Conservation (phyloP, 2,888 invertebrate species). For the Hypercompe scribonia region DNA sequence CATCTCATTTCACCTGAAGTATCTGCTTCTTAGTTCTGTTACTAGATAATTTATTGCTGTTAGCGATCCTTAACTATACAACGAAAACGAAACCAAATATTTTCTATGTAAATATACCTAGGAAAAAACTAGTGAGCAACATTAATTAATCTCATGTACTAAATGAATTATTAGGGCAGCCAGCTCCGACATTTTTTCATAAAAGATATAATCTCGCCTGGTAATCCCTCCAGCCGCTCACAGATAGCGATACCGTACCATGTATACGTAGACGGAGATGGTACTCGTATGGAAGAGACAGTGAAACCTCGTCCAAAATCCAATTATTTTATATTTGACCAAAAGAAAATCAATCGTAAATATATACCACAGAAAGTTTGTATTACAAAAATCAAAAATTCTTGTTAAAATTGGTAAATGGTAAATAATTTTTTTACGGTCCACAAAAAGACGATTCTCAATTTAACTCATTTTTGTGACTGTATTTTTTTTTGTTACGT, state of each 20-base stretch:
- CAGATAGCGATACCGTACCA: slow-evolving; percentile 63
- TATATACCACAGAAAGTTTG: neutral
- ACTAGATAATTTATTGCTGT: neutral
- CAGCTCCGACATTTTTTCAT: slow-evolving; percentile 68
- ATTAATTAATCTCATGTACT: slow-evolving; percentile 67
- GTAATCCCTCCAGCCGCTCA: slow-evolving; percentile 63
- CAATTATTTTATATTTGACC: neutral
- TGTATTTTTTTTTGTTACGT: neutral
- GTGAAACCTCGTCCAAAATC: neutral
- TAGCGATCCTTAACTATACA: neutral
- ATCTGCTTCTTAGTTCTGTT: neutral
- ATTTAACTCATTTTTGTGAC: neutral
- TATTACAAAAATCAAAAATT: neutral
- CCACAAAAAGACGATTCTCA: neutral
- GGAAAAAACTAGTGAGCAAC: slow-evolving; percentile 49
- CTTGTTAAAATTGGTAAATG: neutral
- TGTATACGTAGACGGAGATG: slow-evolving; percentile 51
- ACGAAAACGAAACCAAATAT: slow-evolving; percentile 4
- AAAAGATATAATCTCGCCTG: slow-evolving; percentile 70
- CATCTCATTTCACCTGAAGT: neutral
- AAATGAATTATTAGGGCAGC: slow-evolving; percentile 61
- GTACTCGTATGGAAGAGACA: slow-evolving; percentile 47
- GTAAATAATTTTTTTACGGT: neutral
- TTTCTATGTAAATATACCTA: too few species aligned
- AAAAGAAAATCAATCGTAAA: neutral